Conservation (phyloP, 2,113 vertebrate species). For the Strix aluco region DNA sequence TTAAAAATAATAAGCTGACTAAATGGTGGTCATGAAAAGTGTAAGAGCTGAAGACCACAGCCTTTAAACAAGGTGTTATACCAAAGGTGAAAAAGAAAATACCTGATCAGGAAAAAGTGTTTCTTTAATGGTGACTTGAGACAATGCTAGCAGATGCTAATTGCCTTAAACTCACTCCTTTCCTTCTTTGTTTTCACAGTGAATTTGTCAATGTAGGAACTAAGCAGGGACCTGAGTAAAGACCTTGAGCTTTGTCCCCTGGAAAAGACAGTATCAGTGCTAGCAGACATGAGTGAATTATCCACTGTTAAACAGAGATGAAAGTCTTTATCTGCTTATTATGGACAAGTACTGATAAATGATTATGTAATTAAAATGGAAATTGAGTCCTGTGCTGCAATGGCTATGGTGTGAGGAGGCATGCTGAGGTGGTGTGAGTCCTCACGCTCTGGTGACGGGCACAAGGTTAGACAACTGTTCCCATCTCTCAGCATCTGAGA, state of each 20-base stretch:
- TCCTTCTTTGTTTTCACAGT: not conserved
- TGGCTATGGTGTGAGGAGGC: not conserved
- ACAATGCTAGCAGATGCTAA: not conserved
- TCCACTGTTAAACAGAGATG: not conserved
- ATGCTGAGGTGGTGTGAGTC: not conserved
- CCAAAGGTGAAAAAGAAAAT: not conserved
- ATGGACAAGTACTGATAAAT: constrained; percentile 26
- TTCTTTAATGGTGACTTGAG: not conserved
- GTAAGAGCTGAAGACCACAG: not conserved
- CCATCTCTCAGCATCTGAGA: not conserved
- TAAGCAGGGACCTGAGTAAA: not conserved
- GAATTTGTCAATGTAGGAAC: not conserved
- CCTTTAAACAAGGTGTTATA: not conserved
- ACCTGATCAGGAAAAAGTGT: not conserved
- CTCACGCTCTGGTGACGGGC: not conserved
- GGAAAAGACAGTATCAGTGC: not conserved
- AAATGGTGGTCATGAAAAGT: not conserved
- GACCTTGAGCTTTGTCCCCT: not conserved
- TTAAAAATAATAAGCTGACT: not conserved
- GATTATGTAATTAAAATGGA: constrained; percentile 48
- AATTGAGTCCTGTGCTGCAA: not conserved
- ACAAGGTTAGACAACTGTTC: not conserved
- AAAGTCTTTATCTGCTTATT: constrained; percentile 27
- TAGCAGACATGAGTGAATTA: not conserved
- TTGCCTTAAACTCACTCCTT: not conserved